Conservation (phyloP, 1,140 invertebrate species). For the Drosophila leontia region DNA sequence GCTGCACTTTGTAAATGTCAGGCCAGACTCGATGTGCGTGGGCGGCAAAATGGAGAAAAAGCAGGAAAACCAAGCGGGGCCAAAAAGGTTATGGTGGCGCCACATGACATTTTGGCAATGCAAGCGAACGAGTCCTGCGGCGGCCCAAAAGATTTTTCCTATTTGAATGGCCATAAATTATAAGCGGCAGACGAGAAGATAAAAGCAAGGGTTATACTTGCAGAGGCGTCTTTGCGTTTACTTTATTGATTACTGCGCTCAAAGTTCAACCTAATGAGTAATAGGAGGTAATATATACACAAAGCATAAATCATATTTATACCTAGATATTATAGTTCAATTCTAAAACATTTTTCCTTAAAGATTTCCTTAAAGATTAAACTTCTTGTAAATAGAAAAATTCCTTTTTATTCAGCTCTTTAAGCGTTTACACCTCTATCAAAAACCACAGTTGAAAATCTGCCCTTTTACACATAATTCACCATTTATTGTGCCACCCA, state of each 20-base stretch:
- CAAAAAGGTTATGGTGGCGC: slow-evolving; percentile 63
- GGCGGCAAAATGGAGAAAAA: slow-evolving; percentile 15
- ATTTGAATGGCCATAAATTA: slow-evolving; percentile 41
- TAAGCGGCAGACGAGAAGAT: slow-evolving; percentile 31
- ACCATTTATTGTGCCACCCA: slow-evolving; percentile 27
- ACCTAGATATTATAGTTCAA: no score
- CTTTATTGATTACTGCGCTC: slow-evolving; percentile 14
- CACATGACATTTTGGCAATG: slow-evolving; percentile 56
- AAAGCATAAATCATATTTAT: background rate
- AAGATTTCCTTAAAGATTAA: background rate
- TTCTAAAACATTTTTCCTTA: background rate
- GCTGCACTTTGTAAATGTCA: slow-evolving; percentile 69
- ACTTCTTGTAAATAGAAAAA: background rate
- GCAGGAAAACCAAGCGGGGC: slow-evolving; percentile 7
- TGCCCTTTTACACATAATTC: slow-evolving; percentile 19
- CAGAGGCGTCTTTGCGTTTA: slow-evolving; percentile 13
- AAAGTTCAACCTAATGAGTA: slow-evolving; percentile 16
- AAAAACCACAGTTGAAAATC: background rate
- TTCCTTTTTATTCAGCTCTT: background rate
- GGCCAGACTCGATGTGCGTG: slow-evolving; percentile 44
- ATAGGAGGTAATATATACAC: background rate
- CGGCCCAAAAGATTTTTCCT: slow-evolving; percentile 42
- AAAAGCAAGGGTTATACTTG: slow-evolving; percentile 23
- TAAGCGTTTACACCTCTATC: slow-evolving; percentile 12
- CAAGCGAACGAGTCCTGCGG: slow-evolving; percentile 36